Base-by-base conservation (phyloP, 1,140 invertebrate species). In the Mercenaria mercenaria region DNA sequence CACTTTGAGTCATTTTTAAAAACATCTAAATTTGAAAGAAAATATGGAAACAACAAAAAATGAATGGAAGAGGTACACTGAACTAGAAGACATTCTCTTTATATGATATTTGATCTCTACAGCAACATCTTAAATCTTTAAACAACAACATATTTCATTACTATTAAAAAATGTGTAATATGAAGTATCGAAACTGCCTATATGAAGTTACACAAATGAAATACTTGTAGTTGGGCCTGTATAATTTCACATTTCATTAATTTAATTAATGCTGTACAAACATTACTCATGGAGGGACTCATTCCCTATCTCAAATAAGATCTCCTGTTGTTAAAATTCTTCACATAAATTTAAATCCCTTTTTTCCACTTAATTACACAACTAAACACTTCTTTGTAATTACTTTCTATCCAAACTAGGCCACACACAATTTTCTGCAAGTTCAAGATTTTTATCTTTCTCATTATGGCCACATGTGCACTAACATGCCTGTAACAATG, bases 361-460 rank as follows among this genome's bases (percentile, higher is more conserved):
- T 39, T 72, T 72, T 72, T 72, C 34, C 4, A 18, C 67, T 72
- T 15, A 37, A 39, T 41, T 72, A 41, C 32, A 72, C 34, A 39
- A n/a, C 2, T 18, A 13, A 39, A 72, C 29, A 32, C 39, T 39
- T 72, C 34, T 39, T 11, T 72, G 18, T 72, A 39, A 37, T 39
- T 39, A 34, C n/a, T 10, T 34, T 10, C 29, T n/a, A 4, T 18
- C 6, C 0, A 41, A 72, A 18, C 34, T 26, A 64, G 59, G 59
- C 67, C 67, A 72, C 67, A 37, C 67, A 72, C 67, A 72, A 18
- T 37, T 72, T 72, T 23, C 23, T 41, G 37, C 67, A 72, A 41
- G 67, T 37, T 41, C 39, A 29, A 39, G 67, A 72, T 72, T 37
- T 37, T 39, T 39, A 72, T 72, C 67, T 72, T 41, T 39, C 23